These are phyloP conservation scores for Drosophila murphyi DNA, from an alignment of 1,140 invertebrate species.

Conservation along the genomic window DNA sequence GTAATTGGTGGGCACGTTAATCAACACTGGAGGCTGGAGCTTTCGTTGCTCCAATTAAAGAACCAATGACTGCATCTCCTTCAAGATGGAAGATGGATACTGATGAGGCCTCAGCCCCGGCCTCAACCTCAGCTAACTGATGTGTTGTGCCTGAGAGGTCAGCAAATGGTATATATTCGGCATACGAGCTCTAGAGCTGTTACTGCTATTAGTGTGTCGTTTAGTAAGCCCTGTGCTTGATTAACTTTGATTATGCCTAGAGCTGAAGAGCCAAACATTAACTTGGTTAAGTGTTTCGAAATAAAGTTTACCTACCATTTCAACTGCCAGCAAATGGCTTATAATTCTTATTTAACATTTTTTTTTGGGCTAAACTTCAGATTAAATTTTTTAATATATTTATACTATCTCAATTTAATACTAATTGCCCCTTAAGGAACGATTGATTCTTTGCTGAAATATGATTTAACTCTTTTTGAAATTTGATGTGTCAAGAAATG, in stretches of 20 bases:
- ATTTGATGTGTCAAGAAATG: no score
- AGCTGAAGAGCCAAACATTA: constrained; percentile 53
- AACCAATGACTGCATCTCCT: constrained; percentile 65
- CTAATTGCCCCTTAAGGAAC: no score
- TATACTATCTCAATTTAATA: no score
- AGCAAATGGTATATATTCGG: constrained; percentile 10
- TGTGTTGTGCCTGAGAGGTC: constrained; percentile 31
- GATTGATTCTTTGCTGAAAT: no score
- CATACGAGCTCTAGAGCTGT: constrained; percentile 54
- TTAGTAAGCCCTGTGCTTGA: constrained; percentile 63
- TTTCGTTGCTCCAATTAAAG: constrained; percentile 69
- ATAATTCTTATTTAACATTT: background rate
- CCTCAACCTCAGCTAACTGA: constrained; percentile 9
- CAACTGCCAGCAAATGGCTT: background rate
- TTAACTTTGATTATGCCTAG: constrained; percentile 67
- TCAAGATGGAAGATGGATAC: constrained; percentile 74
- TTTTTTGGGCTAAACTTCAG: background rate
- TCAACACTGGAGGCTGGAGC: constrained; percentile 58
- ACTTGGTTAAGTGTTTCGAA: constrained; percentile 40
- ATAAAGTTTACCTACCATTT: constrained; percentile 5
- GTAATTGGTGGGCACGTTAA: constrained; percentile 82
- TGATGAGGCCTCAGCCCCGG: constrained; percentile 57
- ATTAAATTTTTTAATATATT: no score
- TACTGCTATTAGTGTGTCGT: constrained; percentile 68
- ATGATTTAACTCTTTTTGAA: no score